Evolutionary conservation across 2,888 invertebrate species (phyloP).

Genomic region (Autographa gamma): DNA sequence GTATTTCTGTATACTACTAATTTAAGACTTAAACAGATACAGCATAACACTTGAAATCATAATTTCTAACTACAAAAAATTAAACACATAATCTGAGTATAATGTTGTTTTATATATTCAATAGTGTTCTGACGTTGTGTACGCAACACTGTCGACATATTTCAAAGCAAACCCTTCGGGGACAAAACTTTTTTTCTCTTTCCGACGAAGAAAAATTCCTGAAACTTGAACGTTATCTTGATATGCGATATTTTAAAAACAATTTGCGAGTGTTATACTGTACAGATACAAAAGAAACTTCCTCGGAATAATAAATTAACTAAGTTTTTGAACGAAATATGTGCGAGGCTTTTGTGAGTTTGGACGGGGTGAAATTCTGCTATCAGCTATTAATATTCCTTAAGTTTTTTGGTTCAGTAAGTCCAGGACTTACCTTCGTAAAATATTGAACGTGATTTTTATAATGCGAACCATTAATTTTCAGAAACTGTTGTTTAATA

Average conservation of each 20-base stretch:
- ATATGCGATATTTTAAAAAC: slow-evolving; percentile 81
- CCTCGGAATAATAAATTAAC: slow-evolving; percentile 68
- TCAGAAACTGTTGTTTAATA: background rate
- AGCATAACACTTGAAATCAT: background rate
- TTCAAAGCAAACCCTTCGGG: slow-evolving; percentile 46
- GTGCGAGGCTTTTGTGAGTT: slow-evolving; percentile 51
- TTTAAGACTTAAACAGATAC: background rate
- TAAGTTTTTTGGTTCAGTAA: slow-evolving; percentile 43
- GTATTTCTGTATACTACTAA: no score
- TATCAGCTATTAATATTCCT: slow-evolving; percentile 58
- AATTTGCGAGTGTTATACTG: slow-evolving; percentile 70
- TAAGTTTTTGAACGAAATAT: slow-evolving; percentile 63
- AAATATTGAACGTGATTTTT: slow-evolving; percentile 29
- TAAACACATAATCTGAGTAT: background rate
- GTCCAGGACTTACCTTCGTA: slow-evolving; percentile 36
- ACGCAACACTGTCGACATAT: slow-evolving; percentile 17
- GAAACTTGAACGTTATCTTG: slow-evolving; percentile 66
- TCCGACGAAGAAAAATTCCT: slow-evolving; percentile 59
- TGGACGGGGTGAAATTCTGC: slow-evolving; percentile 53
- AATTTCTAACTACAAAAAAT: background rate
- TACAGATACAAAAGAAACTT: slow-evolving; percentile 63
- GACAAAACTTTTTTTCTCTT: slow-evolving; percentile 69
- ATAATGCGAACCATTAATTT: background rate
- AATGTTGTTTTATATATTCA: background rate
- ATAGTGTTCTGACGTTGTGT: background rate